Conservation (phyloP, 2,113 vertebrate genomes). For the Vulpes vulpes region DNA sequence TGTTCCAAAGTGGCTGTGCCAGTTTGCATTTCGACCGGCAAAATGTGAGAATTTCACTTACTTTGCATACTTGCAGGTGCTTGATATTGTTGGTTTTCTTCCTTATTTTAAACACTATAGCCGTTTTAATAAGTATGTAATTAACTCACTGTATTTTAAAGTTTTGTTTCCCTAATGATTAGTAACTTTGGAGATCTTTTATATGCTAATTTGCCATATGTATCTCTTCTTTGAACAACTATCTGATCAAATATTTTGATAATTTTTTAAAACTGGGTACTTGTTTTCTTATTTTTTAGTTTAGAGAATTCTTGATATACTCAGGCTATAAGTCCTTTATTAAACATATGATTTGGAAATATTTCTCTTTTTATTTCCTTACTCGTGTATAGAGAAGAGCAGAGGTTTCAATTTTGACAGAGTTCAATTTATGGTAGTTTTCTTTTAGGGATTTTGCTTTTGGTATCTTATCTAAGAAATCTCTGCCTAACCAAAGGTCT, state of each 20-base stretch:
- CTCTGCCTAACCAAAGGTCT: not conserved
- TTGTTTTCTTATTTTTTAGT: not conserved
- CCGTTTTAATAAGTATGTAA: not conserved
- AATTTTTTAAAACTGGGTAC: not conserved
- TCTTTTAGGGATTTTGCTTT: not conserved
- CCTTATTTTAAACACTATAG: slow-evolving; percentile 30
- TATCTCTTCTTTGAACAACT: slow-evolving; percentile 10
- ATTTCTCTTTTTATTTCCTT: not conserved
- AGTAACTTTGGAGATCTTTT: slow-evolving; percentile 35
- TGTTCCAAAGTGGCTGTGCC: not conserved
- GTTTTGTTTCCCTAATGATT: slow-evolving; percentile 30
- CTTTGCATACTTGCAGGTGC: not conserved
- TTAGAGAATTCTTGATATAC: not conserved
- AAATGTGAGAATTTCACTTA: not conserved
- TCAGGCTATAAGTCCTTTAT: not conserved
- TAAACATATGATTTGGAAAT: not conserved
- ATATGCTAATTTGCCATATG: slow-evolving; percentile 12
- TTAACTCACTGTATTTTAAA: slow-evolving; percentile 1
- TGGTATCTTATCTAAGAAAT: not conserved
- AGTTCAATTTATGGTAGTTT: not conserved
- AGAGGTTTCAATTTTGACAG: not conserved
- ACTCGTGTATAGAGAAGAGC: not conserved
- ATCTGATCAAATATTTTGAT: not conserved
- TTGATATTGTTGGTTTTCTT: slow-evolving; percentile 12
- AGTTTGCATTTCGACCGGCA: not conserved